Percentiles rank a stretch among this genome's conserved stretches.
phyloP scores from a whole-genome alignment of 1,140 invertebrate species.

The Temnothorax longispinosus region DNA sequence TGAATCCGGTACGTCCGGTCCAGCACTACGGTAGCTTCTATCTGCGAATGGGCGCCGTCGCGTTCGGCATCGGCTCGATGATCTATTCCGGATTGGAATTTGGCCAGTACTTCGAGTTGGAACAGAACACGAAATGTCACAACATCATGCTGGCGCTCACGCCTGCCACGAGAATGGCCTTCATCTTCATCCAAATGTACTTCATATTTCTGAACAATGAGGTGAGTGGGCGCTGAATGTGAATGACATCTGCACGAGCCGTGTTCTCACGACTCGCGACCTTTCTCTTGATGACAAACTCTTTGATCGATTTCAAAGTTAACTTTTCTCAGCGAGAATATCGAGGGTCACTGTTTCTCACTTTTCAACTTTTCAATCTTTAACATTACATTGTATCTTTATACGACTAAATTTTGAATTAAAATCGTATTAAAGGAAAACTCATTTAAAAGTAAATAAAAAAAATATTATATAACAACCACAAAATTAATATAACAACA shows the following conservation, averaged over 20 bases:
- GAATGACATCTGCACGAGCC: background rate
- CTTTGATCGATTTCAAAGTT: background rate
- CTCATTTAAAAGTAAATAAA: background rate
- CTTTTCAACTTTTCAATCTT: background rate
- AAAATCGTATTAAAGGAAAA: background rate
- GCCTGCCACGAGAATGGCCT: constrained; percentile 95
- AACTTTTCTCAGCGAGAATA: background rate
- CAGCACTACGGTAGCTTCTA: constrained; percentile 97
- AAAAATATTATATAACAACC: background rate
- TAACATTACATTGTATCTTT: background rate
- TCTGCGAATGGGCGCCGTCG: constrained; percentile 96
- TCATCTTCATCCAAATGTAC: constrained; percentile 98
- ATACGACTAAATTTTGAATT: background rate
- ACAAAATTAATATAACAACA: background rate
- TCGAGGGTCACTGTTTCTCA: background rate
- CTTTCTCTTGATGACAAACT: background rate
- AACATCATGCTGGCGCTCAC: constrained; percentile 95
- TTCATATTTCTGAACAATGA: constrained; percentile 98
- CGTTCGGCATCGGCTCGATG: constrained; percentile 97
- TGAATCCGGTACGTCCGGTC: constrained; percentile 79
- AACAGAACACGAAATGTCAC: constrained; percentile 93
- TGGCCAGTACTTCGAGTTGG: constrained; percentile 96
- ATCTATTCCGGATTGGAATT: constrained; percentile 98
- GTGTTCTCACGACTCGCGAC: background rate
- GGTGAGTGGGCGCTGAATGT: constrained; percentile 84